Conservation (phyloP, 2,797 vertebrate species). For the Sebastes matsubarae region DNA sequence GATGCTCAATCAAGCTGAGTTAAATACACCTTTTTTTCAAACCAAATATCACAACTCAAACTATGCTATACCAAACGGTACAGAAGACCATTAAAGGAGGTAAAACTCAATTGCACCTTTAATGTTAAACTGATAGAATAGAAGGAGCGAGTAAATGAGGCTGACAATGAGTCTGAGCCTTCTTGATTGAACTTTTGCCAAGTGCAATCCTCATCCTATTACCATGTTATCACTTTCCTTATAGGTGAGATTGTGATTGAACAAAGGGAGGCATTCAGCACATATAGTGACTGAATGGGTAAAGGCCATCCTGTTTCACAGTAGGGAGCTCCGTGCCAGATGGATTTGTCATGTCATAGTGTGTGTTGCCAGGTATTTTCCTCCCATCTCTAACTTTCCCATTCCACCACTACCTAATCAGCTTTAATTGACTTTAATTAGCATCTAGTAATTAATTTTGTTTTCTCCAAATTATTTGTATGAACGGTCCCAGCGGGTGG, state of each 20-base stretch:
- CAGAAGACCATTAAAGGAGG: background rate
- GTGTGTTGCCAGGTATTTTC: constrained; percentile 54
- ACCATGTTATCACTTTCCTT: background rate
- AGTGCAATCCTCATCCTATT: background rate
- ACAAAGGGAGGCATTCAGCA: background rate
- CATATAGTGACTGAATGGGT: background rate
- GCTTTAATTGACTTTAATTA: constrained; percentile 96
- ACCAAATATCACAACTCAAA: background rate
- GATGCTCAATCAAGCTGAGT: background rate
- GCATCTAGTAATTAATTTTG: constrained; percentile 99
- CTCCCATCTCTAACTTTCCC: constrained; percentile 61
- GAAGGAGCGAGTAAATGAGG: background rate
- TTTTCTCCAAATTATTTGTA: constrained; percentile 97
- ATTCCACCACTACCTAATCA: constrained; percentile 87
- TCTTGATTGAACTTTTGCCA: background rate
- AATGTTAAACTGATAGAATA: background rate
- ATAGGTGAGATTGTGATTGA: background rate
- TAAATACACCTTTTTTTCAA: background rate
- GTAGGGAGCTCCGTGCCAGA: constrained; percentile 14
- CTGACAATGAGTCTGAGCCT: background rate
- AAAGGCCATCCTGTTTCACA: background rate
- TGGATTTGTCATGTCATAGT: constrained; percentile 27
- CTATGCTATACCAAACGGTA: background rate
- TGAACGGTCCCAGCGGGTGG: constrained; percentile 96
- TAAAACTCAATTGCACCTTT: background rate